Percentiles rank a stretch among this genome's conserved stretches.
Evolutionary conservation across 2,113 vertebrate species (phyloP).

Genomic region (Brachypodius melanocephalos): DNA sequence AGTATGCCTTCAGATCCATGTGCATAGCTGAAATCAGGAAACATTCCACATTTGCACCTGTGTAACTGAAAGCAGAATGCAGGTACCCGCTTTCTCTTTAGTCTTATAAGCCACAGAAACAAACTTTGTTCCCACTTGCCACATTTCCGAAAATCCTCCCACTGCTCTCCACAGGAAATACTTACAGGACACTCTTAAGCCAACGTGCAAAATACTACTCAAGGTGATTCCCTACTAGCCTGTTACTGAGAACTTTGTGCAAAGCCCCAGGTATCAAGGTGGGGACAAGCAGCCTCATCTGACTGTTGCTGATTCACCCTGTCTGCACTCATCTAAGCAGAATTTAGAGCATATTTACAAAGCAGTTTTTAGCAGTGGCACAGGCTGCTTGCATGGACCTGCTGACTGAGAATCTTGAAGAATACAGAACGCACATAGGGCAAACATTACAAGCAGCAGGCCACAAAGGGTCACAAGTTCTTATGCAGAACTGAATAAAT

Average conservation of each 20-base stretch:
- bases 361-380: not conserved
- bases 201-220: not conserved
- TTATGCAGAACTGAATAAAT: slow-evolving; percentile 7
- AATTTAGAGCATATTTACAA: not conserved
- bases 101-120: not conserved
- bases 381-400: not conserved
- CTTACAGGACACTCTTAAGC: not conserved
- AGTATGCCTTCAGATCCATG: not conserved
- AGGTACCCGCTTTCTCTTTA: not conserved
- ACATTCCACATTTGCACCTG: slow-evolving; percentile 7
- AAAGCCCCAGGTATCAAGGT: not conserved
- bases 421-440: accelerated
- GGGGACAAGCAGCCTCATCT: not conserved
- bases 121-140: slow-evolving; percentile 57
- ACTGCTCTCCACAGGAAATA: slow-evolving; percentile 36
- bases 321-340: not conserved
- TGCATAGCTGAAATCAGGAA: not conserved
- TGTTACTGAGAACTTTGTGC: not conserved
- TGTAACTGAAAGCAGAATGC: not conserved
- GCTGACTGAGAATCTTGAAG: not conserved
- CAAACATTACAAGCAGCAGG: not conserved
- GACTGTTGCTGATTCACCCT: not conserved
- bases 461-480: not conserved
- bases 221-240: not conserved
- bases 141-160: slow-evolving; percentile 55